Evolutionary conservation across 1,140 invertebrate species (phyloP).

Genomic region (Coptotermes formosanus): DNA sequence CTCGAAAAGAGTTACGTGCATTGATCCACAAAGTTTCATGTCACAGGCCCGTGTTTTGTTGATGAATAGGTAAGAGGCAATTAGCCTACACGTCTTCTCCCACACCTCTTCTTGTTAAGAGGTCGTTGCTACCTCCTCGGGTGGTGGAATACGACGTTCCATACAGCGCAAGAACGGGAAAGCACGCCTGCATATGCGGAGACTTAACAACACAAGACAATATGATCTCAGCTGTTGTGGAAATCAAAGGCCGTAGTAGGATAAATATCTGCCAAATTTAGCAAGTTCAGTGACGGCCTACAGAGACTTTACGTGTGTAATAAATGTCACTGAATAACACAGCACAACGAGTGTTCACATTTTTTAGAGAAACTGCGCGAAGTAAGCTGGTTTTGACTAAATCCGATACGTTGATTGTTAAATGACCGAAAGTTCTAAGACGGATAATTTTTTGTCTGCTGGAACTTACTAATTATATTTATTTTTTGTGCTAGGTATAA

Average conservation of each 20-base stretch:
- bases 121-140: background rate
- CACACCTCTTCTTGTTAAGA: background rate
- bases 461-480: no score
- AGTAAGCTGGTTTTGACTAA: no score
- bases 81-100: constrained; percentile 13
- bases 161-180: background rate
- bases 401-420: no score
- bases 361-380: no score
- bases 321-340: no score
- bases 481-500: no score
- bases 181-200: background rate
- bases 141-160: background rate
- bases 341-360: no score
- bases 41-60: constrained; percentile 2
- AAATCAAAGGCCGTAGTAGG: background rate
- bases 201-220: background rate
- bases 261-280: no score
- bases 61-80: constrained; percentile 16
- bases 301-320: no score
- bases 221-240: background rate
- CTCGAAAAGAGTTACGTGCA: background rate
- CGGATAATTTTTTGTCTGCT: no score
- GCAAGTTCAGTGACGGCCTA: no score
- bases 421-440: no score
- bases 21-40: constrained; percentile 16